phyloP scores from a whole-genome alignment of 1,140 invertebrate genomes.

The Eulimnadia texana region DNA sequence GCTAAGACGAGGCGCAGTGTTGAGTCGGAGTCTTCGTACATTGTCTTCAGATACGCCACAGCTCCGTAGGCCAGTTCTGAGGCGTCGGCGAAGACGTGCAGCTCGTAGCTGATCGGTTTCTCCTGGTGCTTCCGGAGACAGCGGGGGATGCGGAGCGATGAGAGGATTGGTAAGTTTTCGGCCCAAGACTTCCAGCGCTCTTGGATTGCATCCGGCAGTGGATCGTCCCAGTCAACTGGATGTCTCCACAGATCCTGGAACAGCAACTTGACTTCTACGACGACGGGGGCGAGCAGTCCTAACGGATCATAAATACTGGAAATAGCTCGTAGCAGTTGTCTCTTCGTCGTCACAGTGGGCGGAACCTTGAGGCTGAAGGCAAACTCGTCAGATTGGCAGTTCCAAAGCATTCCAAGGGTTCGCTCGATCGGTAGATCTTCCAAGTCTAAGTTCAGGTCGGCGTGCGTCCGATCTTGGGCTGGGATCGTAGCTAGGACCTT shows the following conservation, averaged over 20 bases:
- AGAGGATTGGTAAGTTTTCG: neutral
- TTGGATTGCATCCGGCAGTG: neutral
- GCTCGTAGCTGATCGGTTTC: neutral
- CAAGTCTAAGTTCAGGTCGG: conserved; percentile 6
- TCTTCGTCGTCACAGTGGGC: conserved; percentile 1
- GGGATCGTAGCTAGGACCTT: neutral
- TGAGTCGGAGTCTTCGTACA: neutral
- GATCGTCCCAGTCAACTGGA: neutral
- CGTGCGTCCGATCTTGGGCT: neutral
- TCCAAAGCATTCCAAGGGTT: conserved; percentile 7
- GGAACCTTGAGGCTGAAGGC: neutral
- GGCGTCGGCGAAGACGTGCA: neutral
- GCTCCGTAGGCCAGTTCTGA: conserved; percentile 4
- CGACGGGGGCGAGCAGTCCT: conserved; percentile 8
- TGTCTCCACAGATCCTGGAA: conserved; percentile 13
- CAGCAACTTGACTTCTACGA: conserved; percentile 8
- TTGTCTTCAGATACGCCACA: neutral
- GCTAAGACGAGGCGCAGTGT: neutral
- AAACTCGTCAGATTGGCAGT: conserved; percentile 4
- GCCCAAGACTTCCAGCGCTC: neutral
- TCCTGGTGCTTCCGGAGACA: neutral
- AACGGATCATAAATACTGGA: conserved; percentile 13
- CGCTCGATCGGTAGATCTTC: conserved; percentile 2
- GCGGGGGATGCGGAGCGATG: neutral
- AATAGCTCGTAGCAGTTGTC: neutral